Evolutionary conservation across 2,888 invertebrate genomes (phyloP).

Genomic region (Hydrotaea diabolus): DNA sequence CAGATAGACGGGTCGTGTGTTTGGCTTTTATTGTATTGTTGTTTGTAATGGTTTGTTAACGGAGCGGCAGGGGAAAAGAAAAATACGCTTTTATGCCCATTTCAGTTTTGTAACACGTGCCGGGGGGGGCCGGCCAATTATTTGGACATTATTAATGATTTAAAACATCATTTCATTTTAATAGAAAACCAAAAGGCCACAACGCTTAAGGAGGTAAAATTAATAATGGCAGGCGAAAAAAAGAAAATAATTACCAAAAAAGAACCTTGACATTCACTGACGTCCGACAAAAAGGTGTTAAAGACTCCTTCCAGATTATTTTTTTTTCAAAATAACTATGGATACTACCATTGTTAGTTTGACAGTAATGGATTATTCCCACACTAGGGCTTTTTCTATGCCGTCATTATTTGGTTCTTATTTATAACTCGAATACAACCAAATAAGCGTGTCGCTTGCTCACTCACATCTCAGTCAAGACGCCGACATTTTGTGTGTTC

Average conservation of each 20-base stretch:
- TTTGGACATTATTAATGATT: constrained; percentile 44
- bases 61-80: not conserved
- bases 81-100: too few relatives aligned
- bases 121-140: constrained; percentile 21
- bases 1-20: not conserved
- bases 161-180: constrained; percentile 27
- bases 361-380: too few relatives aligned
- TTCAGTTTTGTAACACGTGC: not conserved
- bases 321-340: too few relatives aligned
- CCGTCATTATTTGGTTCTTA: too few relatives aligned
- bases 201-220: not conserved
- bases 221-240: not conserved
- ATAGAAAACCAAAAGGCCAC: not conserved
- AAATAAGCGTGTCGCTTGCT: too few relatives aligned
- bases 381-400: too few relatives aligned
- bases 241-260: not conserved
- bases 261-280: constrained; percentile 30
- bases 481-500: too few relatives aligned
- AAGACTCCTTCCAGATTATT: not conserved
- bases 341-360: too few relatives aligned
- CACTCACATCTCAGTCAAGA: too few relatives aligned
- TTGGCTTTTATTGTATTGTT: not conserved
- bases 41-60: not conserved
- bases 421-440: too few relatives aligned
- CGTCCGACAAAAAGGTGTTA: constrained; percentile 5